These are phyloP conservation scores for Cossypha polioptera DNA, from an alignment of 2,797 vertebrate genomes.

Conservation along the genomic window DNA sequence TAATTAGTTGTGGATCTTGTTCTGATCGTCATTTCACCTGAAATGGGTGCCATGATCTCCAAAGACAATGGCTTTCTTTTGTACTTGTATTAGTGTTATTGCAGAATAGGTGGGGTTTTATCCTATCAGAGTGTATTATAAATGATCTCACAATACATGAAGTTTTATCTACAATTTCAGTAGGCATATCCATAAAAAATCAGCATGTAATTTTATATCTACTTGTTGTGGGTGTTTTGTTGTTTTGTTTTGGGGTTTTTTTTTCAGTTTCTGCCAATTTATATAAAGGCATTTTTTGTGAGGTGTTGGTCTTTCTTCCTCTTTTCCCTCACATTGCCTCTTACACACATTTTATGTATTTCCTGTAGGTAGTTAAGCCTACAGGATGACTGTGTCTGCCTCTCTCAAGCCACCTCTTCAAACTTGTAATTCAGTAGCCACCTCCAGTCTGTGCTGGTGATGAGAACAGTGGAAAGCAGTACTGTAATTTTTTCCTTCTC, in stretches of 20 bases:
- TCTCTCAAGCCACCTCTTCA: background rate
- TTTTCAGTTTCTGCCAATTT: background rate
- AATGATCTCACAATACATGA: background rate
- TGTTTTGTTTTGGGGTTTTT: background rate
- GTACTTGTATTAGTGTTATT: background rate
- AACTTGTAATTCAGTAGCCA: background rate
- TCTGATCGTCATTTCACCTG: background rate
- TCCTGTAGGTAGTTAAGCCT: background rate
- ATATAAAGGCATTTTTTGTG: background rate
- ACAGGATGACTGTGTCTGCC: background rate
- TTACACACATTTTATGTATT: background rate
- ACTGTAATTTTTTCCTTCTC: background rate
- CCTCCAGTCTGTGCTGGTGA: background rate
- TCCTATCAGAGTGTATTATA: background rate
- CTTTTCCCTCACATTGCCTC: background rate
- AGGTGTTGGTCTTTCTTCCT: background rate
- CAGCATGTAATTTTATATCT: background rate
- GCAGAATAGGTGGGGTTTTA: background rate
- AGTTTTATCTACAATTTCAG: background rate
- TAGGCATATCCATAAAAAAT: background rate
- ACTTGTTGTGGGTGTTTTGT: background rate
- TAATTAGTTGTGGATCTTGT: conserved; percentile 16
- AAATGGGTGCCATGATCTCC: background rate
- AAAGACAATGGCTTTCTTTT: background rate
- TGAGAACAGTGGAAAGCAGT: background rate